Conservation (phyloP, 1,140 invertebrate species). For the Paraescarpia echinospica region DNA sequence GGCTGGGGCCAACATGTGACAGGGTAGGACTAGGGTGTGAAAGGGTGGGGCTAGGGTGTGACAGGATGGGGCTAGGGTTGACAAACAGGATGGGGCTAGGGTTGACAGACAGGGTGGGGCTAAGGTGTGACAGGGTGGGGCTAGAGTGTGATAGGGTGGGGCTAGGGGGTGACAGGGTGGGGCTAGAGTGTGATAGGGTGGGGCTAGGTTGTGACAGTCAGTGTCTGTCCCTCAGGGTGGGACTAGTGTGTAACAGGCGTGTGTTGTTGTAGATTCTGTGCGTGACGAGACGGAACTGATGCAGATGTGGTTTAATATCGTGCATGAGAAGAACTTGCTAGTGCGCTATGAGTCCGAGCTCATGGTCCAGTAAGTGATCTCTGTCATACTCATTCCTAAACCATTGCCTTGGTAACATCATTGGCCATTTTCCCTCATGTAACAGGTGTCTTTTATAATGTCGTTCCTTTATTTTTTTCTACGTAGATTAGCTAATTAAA, state of each 20-base stretch:
- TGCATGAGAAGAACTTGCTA: constrained; percentile 77
- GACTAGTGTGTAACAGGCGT: neutral
- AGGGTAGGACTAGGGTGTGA: too few relatives aligned
- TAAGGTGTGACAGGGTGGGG: too few relatives aligned
- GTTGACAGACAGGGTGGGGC: too few relatives aligned
- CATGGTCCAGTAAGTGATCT: constrained; percentile 63
- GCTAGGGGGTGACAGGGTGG: too few relatives aligned
- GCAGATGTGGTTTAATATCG: constrained; percentile 81
- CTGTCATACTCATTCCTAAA: neutral
- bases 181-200: too few relatives aligned
- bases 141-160: too few relatives aligned
- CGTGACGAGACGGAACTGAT: constrained; percentile 68
- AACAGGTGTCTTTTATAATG: neutral
- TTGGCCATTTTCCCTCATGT: neutral
- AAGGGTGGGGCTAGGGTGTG: too few relatives aligned
- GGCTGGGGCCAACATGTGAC: too few relatives aligned
- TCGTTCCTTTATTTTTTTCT: neutral
- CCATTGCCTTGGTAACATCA: neutral
- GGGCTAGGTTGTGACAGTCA: neutral
- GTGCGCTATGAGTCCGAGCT: constrained; percentile 81
- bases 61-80: too few relatives aligned
- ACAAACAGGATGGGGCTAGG: too few relatives aligned
- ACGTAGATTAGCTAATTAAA: too few relatives aligned
- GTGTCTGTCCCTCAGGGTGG: neutral
- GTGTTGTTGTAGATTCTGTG: neutral